These are phyloP conservation scores for Zaprionus africanus DNA, from an alignment of 1,140 invertebrate genomes.

Conservation along the genomic window DNA sequence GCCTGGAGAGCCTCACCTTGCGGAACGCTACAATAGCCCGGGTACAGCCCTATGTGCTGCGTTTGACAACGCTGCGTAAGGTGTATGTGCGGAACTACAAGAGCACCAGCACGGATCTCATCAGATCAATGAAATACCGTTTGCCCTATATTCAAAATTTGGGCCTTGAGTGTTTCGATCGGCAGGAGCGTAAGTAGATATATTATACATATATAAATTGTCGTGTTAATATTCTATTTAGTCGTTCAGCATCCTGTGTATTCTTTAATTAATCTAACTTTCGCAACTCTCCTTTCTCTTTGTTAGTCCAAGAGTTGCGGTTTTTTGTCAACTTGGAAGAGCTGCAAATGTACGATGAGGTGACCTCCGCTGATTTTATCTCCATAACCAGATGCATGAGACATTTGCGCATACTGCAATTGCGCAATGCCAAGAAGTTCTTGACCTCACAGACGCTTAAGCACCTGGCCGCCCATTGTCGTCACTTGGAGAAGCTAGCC, in stretches of 20 bases:
- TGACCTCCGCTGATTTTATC: slow-evolving; percentile 59
- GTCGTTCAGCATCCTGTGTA: too few species aligned
- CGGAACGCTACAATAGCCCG: slow-evolving; percentile 57
- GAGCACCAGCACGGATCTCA: slow-evolving; percentile 63
- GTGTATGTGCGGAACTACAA: slow-evolving; percentile 69
- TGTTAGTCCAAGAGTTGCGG: slow-evolving; percentile 63
- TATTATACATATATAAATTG: neutral
- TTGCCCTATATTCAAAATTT: slow-evolving; percentile 55
- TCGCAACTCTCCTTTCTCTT: neutral
- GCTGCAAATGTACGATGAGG: slow-evolving; percentile 61
- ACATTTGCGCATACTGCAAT: slow-evolving; percentile 50
- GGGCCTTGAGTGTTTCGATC: slow-evolving; percentile 63
- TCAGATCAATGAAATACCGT: slow-evolving; percentile 45
- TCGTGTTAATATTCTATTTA: neutral
- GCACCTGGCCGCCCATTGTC: slow-evolving; percentile 52
- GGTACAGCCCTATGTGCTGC: slow-evolving; percentile 51
- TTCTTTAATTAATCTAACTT: neutral
- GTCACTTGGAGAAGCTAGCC: slow-evolving; percentile 53
- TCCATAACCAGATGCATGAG: slow-evolving; percentile 53
- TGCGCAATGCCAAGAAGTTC: slow-evolving; percentile 63
- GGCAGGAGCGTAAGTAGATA: slow-evolving; percentile 54
- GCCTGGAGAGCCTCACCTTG: slow-evolving; percentile 55
- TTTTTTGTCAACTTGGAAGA: slow-evolving; percentile 59
- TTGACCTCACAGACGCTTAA: slow-evolving; percentile 59
- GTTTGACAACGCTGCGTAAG: slow-evolving; percentile 42